A percentile compares a stretch with the other conserved stretches of the same genome.
Evolutionary conservation across 2,888 invertebrate genomes (phyloP).

Genomic region (Leptarthrus brevirostris): DNA sequence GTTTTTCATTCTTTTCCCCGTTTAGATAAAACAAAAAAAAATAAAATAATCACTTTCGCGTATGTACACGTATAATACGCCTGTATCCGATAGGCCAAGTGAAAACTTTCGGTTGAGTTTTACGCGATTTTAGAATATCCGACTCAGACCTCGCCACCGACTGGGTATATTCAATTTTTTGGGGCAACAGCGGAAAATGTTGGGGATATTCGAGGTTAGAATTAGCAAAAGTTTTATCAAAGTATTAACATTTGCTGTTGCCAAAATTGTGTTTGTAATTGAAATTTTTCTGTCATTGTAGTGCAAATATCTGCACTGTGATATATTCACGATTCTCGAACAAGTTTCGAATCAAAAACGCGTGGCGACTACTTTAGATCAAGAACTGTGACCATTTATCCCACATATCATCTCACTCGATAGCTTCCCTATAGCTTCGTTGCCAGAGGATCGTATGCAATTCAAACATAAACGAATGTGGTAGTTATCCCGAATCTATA

Average conservation of each 20-base stretch:
- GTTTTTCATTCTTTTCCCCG: slow-evolving; percentile 25
- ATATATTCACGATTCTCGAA: too few relatives aligned
- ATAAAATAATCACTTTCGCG: slow-evolving; percentile 8
- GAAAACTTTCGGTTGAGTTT: slow-evolving; percentile 13
- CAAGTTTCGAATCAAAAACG: too few relatives aligned
- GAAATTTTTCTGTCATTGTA: background rate
- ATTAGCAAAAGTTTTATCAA: slow-evolving; percentile 44
- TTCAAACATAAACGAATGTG: background rate
- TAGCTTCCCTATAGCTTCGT: background rate
- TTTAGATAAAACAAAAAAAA: slow-evolving; percentile 14
- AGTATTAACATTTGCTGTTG: slow-evolving; percentile 5
- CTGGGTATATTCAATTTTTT: slow-evolving; percentile 33
- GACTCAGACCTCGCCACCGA: slow-evolving; percentile 36
- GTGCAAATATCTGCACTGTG: background rate
- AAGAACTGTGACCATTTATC: slow-evolving; percentile 12
- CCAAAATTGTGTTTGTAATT: slow-evolving; percentile 11
- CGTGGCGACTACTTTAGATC: slow-evolving; percentile 2
- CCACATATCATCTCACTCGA: slow-evolving; percentile 26
- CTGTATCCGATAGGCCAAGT: slow-evolving; percentile 11
- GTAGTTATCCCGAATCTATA: background rate
- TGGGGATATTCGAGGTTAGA: slow-evolving; percentile 47
- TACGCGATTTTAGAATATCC: slow-evolving; percentile 43
- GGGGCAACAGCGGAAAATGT: slow-evolving; percentile 35
- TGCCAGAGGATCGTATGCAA: slow-evolving; percentile 9
- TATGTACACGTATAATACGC: slow-evolving; percentile 1